These are phyloP conservation scores for Acanthosepion esculentum DNA, from an alignment of 2,888 invertebrate genomes.

Conservation along the genomic window DNA sequence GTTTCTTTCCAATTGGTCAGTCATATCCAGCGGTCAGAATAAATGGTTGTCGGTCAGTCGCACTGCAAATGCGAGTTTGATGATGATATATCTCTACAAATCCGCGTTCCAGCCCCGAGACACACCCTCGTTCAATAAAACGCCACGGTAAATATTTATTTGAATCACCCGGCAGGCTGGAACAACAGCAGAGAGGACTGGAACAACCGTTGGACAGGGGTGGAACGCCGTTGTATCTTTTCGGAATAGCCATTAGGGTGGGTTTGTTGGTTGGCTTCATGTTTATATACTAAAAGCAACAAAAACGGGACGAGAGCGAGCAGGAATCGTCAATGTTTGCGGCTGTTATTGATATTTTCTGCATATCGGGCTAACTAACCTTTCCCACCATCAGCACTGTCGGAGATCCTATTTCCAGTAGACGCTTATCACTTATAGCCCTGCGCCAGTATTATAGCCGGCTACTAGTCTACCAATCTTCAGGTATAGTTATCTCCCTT, in stretches of 20 bases:
- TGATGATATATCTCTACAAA: not conserved
- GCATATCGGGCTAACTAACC: no score
- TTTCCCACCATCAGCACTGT: no score
- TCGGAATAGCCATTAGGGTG: not conserved
- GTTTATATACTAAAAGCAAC: not conserved
- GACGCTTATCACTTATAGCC: no score
- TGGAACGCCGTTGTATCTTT: not conserved
- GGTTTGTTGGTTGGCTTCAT: not conserved
- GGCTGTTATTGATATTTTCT: not conserved
- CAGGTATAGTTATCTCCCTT: no score
- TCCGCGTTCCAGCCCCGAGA: not conserved
- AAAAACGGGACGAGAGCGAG: not conserved
- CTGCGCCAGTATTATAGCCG: no score
- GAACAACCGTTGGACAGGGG: not conserved
- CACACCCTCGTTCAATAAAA: not conserved
- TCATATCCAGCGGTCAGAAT: not conserved
- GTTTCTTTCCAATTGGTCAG: not conserved
- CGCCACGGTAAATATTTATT: constrained; percentile 11
- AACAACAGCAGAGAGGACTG: not conserved
- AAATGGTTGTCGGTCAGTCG: not conserved
- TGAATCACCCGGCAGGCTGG: not conserved
- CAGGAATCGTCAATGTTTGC: not conserved
- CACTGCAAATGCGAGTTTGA: not conserved
- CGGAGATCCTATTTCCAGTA: not conserved
- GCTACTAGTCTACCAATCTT: no score